These are phyloP conservation scores for Cliona cf. orientalis DNA, from an alignment of 37 sponge, comb jelly and placozoan genomes.

Conservation along the genomic window DNA sequence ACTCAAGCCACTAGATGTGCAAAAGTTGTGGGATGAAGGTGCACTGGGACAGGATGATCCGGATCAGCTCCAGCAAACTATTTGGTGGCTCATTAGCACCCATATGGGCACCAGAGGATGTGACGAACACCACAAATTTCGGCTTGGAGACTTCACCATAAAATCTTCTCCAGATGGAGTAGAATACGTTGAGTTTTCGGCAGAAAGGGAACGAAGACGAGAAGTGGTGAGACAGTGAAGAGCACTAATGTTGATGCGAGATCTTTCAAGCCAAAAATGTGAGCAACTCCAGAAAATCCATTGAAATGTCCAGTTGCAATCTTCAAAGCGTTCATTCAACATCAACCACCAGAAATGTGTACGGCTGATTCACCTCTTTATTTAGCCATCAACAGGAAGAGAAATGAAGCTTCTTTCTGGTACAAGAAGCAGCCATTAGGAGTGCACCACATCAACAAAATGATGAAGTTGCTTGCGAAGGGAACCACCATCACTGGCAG, in stretches of 20 bases:
- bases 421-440: neutral
- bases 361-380: neutral
- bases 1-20: neutral
- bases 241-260: no score
- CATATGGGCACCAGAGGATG: constrained; percentile 2
- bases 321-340: neutral
- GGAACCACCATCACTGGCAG: neutral
- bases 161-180: neutral
- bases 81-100: constrained; percentile 1
- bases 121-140: no score
- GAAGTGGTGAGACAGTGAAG: neutral
- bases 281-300: constrained; percentile 6
- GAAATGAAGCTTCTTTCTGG: neutral
- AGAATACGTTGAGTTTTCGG: neutral
- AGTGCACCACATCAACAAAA: neutral
- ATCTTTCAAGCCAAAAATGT: constrained; percentile 6
- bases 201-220: neutral
- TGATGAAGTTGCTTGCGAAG: neutral
- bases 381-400: neutral
- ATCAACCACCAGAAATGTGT: neutral
- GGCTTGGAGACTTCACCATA: constrained; percentile 6
- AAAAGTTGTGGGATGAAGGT: neutral
- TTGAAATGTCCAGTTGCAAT: neutral
- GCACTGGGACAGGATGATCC: neutral
- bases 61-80: neutral